Conservation (phyloP, 2,113 vertebrate species). For the Odocoileus hemionus region DNA sequence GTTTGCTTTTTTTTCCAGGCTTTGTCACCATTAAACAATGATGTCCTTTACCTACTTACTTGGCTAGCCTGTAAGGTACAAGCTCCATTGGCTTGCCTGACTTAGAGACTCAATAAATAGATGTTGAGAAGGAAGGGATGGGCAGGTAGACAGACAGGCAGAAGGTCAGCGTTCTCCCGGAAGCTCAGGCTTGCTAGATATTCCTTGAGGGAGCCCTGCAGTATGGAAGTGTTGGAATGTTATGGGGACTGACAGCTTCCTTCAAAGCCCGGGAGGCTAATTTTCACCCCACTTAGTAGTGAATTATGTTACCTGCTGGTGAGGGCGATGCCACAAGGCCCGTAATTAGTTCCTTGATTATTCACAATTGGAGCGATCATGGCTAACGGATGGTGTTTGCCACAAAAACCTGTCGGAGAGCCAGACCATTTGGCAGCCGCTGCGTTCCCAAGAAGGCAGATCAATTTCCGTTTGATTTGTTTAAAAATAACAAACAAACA, state of each 20-base stretch:
- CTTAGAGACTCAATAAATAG: neutral
- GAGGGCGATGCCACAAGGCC: neutral
- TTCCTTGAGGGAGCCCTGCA: neutral
- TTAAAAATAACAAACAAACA: slow-evolving; percentile 63
- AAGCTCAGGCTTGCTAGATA: neutral
- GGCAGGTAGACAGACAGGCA: neutral
- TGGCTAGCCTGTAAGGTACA: too few species aligned
- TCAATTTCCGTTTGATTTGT: slow-evolving; percentile 50
- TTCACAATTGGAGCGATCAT: neutral
- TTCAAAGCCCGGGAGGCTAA: neutral
- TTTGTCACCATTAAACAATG: neutral
- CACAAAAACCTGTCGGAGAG: slow-evolving; percentile 26
- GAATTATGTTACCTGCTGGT: slow-evolving; percentile 10
- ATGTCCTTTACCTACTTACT: neutral
- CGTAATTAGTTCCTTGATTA: neutral
- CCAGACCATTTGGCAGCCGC: slow-evolving; percentile 45
- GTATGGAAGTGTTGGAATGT: accelerated
- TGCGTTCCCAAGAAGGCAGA: neutral
- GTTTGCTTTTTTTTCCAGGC: neutral
- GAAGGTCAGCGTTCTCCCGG: neutral
- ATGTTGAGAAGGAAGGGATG: neutral
- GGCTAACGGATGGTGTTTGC: neutral
- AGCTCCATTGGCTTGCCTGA: neutral
- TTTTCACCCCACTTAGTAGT: neutral
- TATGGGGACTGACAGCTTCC: neutral